Conservation (phyloP, 2,113 vertebrate species). For the Corythoichthys intestinalis region DNA sequence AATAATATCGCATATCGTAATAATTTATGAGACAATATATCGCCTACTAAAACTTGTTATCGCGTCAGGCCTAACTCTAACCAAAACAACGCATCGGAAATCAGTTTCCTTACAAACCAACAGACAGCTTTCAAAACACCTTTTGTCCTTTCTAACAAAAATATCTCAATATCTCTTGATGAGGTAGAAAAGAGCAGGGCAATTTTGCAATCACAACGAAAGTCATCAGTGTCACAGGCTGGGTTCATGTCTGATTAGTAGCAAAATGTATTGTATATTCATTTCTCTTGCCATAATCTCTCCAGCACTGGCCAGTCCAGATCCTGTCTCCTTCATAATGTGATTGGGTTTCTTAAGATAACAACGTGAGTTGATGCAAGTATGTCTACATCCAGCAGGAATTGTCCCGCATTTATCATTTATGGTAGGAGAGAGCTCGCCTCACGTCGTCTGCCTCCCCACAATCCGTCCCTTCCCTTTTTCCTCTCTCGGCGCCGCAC, state of each 20-base stretch:
- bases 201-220: background rate
- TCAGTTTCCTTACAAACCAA: background rate
- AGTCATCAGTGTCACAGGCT: background rate
- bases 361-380: constrained; percentile 52
- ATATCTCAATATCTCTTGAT: background rate
- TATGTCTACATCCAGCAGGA: constrained; percentile 63
- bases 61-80: too few relatives aligned
- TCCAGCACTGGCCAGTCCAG: background rate
- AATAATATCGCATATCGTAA: too few relatives aligned
- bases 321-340: constrained; percentile 11
- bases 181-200: background rate
- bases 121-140: background rate
- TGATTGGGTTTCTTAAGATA: constrained; percentile 40
- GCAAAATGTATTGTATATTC: background rate
- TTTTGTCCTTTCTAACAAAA: background rate
- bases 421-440: constrained; percentile 28
- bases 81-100: background rate
- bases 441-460: constrained; percentile 48
- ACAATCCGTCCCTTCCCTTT: constrained; percentile 52
- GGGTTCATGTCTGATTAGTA: background rate
- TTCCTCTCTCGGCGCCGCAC: constrained; percentile 35
- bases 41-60: too few relatives aligned
- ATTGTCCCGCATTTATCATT: constrained; percentile 75
- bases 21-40: too few relatives aligned
- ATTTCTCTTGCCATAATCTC: background rate